These are phyloP conservation scores for Parelbella ahira DNA, from an alignment of 2,888 invertebrate species.

Conservation along the genomic window DNA sequence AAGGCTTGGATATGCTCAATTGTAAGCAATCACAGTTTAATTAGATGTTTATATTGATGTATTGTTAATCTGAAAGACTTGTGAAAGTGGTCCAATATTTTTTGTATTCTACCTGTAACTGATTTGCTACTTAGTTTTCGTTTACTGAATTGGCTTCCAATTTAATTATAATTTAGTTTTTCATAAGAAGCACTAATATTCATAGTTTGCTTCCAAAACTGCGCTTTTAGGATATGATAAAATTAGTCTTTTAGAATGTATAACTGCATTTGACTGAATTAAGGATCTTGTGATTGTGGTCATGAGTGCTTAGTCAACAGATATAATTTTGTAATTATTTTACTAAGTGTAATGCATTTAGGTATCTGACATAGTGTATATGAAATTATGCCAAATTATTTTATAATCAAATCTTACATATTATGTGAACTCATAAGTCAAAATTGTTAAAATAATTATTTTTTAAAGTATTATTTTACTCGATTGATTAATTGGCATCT, in stretches of 20 bases:
- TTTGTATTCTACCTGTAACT: conserved; percentile 43
- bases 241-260: conserved; percentile 57
- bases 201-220: conserved; percentile 69
- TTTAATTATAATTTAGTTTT: conserved; percentile 48
- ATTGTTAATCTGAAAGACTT: conserved; percentile 60
- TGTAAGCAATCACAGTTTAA: conserved; percentile 6
- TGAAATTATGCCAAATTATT: conserved; percentile 72
- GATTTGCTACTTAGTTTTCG: conserved; percentile 35
- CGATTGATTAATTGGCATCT: conserved; percentile 29
- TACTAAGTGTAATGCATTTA: conserved; percentile 70
- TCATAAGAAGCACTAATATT: conserved; percentile 60
- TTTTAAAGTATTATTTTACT: too few species aligned
- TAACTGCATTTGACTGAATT: conserved; percentile 70
- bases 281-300: conserved; percentile 69
- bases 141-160: conserved; percentile 57
- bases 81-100: conserved; percentile 69
- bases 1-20: conserved; percentile 26
- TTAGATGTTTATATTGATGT: conserved; percentile 16
- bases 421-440: conserved; percentile 45
- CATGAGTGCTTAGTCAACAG: conserved; percentile 65
- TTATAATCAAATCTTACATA: conserved; percentile 57
- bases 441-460: conserved; percentile 27
- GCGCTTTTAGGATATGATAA: conserved; percentile 52
- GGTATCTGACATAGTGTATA: conserved; percentile 60
- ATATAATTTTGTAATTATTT: conserved; percentile 57